Percentiles rank a stretch among this genome's conserved stretches.
Conservation (phyloP, 2,888 invertebrate species). For the Cephus pulcher region DNA sequence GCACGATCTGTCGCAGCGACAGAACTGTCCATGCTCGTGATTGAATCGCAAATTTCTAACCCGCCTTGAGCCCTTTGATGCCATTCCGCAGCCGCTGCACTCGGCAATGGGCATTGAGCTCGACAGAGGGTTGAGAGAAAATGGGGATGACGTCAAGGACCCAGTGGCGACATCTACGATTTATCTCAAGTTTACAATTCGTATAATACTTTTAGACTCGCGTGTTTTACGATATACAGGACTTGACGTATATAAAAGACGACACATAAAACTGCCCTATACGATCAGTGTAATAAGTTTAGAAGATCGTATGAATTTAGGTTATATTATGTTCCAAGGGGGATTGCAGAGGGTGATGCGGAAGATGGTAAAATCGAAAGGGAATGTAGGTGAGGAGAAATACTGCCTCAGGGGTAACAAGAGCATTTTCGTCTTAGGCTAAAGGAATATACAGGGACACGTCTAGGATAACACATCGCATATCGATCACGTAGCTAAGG, state of each 20-base stretch:
- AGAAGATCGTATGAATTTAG: background rate
- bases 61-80: background rate
- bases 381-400: background rate
- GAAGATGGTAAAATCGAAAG: background rate
- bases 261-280: background rate
- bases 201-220: background rate
- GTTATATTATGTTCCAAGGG: background rate
- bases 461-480: conserved; percentile 13
- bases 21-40: background rate
- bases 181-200: background rate
- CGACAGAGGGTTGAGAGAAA: background rate
- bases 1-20: background rate
- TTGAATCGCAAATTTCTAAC: background rate
- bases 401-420: background rate
- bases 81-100: background rate
- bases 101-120: background rate
- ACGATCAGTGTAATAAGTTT: background rate
- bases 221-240: background rate
- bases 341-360: background rate
- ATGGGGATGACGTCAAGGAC: background rate
- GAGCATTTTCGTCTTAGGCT: background rate
- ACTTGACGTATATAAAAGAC: background rate
- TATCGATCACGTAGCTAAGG: conserved; percentile 20
- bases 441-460: background rate
- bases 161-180: background rate